Evolutionary conservation across 92 coral and sea anemone species (phyloP).

Genomic region (Metridium senile): DNA sequence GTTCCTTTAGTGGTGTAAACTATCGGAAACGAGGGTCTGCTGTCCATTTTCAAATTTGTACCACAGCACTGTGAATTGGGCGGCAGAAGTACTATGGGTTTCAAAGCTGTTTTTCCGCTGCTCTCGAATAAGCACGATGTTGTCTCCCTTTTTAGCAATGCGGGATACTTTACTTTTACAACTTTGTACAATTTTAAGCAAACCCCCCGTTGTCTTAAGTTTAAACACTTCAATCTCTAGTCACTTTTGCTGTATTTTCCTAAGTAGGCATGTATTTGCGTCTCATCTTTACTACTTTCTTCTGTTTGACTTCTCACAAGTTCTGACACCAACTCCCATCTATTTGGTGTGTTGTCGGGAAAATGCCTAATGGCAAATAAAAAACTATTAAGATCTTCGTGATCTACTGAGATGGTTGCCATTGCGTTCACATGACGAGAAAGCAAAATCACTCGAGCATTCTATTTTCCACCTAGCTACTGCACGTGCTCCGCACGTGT

Average conservation of each 20-base stretch:
- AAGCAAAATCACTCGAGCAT: no score
- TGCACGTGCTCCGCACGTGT: no score
- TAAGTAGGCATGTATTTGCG: not conserved
- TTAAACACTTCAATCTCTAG: not conserved
- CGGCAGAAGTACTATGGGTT: conserved; percentile 57
- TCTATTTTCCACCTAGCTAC: no score
- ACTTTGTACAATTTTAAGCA: not conserved
- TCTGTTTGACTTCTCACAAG: not conserved
- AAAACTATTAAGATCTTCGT: not conserved
- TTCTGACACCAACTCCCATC: conserved; percentile 1
- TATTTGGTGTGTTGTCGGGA: not conserved
- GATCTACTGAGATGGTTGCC: not conserved
- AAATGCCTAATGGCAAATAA: not conserved
- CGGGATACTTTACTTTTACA: not conserved
- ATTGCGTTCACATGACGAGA: no score
- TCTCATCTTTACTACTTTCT: not conserved
- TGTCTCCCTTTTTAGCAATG: not conserved
- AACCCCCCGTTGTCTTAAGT: not conserved
- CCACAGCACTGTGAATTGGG: conserved; percentile 52
- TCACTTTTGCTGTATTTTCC: not conserved
- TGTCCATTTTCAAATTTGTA: conserved; percentile 60
- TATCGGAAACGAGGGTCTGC: conserved; percentile 66
- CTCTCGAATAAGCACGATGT: not conserved
- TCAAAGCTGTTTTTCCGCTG: conserved; percentile 30
- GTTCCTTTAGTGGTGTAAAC: conserved; percentile 71